Conservation (phyloP, 1,140 invertebrate species). For the Anadara kagoshimensis region DNA sequence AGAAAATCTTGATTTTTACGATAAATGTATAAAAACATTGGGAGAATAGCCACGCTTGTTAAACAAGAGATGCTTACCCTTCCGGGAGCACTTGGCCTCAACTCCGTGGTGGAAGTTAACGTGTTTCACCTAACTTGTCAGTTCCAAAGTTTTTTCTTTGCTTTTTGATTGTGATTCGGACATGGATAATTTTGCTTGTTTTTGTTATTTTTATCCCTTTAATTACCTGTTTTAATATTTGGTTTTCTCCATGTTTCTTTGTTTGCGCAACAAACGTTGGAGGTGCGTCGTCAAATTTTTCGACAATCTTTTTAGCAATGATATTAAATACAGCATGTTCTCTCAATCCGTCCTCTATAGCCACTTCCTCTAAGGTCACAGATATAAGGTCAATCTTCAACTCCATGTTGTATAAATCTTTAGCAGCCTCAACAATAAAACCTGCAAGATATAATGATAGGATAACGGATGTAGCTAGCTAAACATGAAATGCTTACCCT, state of each 20-base stretch:
- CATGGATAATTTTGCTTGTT: not conserved
- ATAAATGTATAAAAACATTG: no score
- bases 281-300: conserved; percentile 40
- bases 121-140: no score
- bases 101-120: no score
- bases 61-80: no score
- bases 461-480: no score
- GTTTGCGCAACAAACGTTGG: conserved; percentile 63
- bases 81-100: no score
- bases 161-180: no score
- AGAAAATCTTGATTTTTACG: no score
- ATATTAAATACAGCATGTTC: conserved; percentile 57
- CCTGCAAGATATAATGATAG: no score
- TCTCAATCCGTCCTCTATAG: conserved; percentile 39
- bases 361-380: conserved; percentile 45
- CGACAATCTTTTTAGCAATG: conserved; percentile 46
- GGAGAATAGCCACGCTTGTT: no score
- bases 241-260: conserved; percentile 58
- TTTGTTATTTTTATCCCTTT: not conserved
- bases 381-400: conserved; percentile 45
- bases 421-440: conserved; percentile 47
- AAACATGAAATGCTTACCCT: no score
- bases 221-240: conserved; percentile 54
- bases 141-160: no score
- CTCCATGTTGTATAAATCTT: conserved; percentile 53